Percentiles rank a stretch among this genome's conserved stretches.
Conservation (phyloP, 30 jellyfish, hydroid and myxozoan species). For the Nemopilema nomurai region DNA sequence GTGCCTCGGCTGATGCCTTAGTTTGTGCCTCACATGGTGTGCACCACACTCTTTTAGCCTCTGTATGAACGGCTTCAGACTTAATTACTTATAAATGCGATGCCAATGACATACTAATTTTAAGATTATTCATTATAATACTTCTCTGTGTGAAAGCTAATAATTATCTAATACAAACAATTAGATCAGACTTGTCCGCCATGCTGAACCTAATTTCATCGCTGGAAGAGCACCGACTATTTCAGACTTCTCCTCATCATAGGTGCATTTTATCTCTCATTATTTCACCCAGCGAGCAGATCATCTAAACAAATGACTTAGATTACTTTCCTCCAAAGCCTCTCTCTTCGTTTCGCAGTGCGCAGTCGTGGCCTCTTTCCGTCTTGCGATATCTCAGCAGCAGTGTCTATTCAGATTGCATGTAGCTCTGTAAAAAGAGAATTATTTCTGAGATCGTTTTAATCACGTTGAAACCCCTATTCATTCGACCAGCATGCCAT, state of each 20-base stretch:
- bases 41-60: neutral
- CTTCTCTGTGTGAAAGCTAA: neutral
- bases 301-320: neutral
- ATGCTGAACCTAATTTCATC: neutral
- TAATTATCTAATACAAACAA: neutral
- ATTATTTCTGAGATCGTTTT: conserved; percentile 7
- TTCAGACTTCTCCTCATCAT: neutral
- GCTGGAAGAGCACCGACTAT: neutral
- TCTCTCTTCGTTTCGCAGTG: neutral
- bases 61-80: neutral
- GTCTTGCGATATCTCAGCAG: conserved; percentile 28
- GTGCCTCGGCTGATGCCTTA: neutral
- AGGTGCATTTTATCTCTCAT: neutral
- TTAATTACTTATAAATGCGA: neutral
- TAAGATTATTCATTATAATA: neutral
- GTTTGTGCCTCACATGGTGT: neutral
- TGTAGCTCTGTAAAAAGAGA: neutral
- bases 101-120: neutral
- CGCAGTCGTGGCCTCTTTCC: conserved; percentile 1
- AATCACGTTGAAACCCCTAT: conserved; percentile 4
- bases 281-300: neutral
- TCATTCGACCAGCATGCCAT: conserved; percentile 8
- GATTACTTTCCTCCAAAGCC: neutral
- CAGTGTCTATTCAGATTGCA: conserved; percentile 5
- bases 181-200: neutral